Percentiles rank a stretch among this genome's conserved stretches.
These are phyloP conservation scores for Artemia sinica DNA, from an alignment of 2,888 invertebrate genomes.

Conservation along the genomic window DNA sequence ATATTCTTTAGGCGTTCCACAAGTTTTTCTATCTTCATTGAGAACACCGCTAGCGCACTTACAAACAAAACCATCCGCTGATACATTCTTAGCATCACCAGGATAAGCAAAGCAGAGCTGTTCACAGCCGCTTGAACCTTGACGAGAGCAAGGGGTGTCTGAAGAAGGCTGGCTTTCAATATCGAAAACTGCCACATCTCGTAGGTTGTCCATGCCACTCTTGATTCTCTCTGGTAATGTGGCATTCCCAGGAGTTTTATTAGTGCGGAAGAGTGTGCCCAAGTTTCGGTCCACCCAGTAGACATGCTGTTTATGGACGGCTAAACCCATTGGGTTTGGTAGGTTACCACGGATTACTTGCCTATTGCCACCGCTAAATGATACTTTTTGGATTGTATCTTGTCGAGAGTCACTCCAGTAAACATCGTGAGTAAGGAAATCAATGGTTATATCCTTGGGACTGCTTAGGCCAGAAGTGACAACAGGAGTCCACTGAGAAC, in stretches of 20 bases:
- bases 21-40: slow-evolving; percentile 43
- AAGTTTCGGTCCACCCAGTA: slow-evolving; percentile 91
- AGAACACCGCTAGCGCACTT: slow-evolving; percentile 81
- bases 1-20: slow-evolving; percentile 69
- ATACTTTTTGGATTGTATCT: slow-evolving; percentile 84
- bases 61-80: slow-evolving; percentile 42
- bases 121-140: slow-evolving; percentile 65
- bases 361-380: slow-evolving; percentile 58
- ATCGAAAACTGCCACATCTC: slow-evolving; percentile 83
- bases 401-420: slow-evolving; percentile 93
- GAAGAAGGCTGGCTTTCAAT: slow-evolving; percentile 57
- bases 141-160: slow-evolving; percentile 52
- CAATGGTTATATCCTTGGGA: slow-evolving; percentile 75
- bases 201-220: slow-evolving; percentile 62
- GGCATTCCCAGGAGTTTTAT: slow-evolving; percentile 51
- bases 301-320: slow-evolving; percentile 61
- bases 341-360: slow-evolving; percentile 67
- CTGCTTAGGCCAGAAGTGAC: slow-evolving; percentile 78
- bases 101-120: slow-evolving; percentile 91
- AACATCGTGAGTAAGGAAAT: slow-evolving; percentile 80
- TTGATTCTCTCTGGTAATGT: slow-evolving; percentile 52
- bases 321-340: slow-evolving; percentile 84
- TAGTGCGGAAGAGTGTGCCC: slow-evolving; percentile 59
- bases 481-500: slow-evolving; percentile 63
- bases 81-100: slow-evolving; percentile 27